These are phyloP conservation scores for Flabesymbios commensalis DNA, from an alignment of 2,888 invertebrate species.

Conservation along the genomic window DNA sequence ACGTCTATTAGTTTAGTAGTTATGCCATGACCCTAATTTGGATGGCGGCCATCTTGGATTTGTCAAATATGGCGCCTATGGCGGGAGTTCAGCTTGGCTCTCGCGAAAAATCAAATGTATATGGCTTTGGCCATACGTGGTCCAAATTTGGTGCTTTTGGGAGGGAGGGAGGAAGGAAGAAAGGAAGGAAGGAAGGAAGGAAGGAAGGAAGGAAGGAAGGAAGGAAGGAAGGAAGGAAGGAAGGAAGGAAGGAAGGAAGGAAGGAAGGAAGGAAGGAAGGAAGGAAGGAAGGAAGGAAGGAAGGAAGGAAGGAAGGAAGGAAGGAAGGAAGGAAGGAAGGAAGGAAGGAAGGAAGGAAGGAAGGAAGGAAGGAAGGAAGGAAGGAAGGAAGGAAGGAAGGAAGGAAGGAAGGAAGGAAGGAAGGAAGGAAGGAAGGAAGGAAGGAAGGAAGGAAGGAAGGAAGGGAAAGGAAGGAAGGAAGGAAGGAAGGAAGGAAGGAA, in stretches of 20 bases:
- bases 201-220: slow-evolving; percentile 7
- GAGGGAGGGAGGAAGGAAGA: not conserved
- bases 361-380: slow-evolving; percentile 17
- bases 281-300: slow-evolving; percentile 15
- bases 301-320: slow-evolving; percentile 10
- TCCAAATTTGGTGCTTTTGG: not conserved
- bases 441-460: slow-evolving; percentile 22
- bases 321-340: slow-evolving; percentile 13
- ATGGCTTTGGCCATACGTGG: too few species aligned
- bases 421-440: slow-evolving; percentile 15
- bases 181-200: slow-evolving; percentile 2
- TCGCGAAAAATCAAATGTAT: too few species aligned
- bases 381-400: slow-evolving; percentile 13
- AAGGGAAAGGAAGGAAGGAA: slow-evolving; percentile 22
- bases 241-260: slow-evolving; percentile 6
- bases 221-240: slow-evolving; percentile 2
- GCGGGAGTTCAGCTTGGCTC: too few species aligned
- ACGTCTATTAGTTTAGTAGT: too few species aligned
- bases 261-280: slow-evolving; percentile 15
- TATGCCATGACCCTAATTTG: too few species aligned
- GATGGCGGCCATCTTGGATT: too few species aligned
- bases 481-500: slow-evolving; percentile 22
- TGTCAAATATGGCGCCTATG: too few species aligned
- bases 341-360: slow-evolving; percentile 16
- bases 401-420: slow-evolving; percentile 14